Evolutionary conservation across 2,888 invertebrate genomes (phyloP).

Genomic region (Tenthredo notha): DNA sequence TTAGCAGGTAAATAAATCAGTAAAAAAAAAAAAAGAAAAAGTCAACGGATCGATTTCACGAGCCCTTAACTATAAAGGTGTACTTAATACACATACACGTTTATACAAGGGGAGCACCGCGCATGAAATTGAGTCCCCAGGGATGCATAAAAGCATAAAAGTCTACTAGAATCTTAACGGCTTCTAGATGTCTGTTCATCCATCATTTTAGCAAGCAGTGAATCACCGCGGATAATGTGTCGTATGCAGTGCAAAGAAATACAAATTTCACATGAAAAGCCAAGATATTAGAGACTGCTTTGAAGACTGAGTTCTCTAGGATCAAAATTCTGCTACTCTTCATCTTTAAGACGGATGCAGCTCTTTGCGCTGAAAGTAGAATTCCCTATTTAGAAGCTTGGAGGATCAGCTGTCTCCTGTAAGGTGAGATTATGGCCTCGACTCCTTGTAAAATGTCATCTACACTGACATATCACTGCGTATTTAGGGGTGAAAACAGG

Average conservation of each 20-base stretch:
- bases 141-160: slow-evolving; percentile 20
- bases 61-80: slow-evolving; percentile 10
- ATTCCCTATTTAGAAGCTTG: background rate
- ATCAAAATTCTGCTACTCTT: background rate
- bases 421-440: background rate
- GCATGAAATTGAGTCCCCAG: slow-evolving; percentile 30
- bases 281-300: background rate
- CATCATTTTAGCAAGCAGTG: slow-evolving; percentile 32
- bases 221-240: background rate
- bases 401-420: background rate
- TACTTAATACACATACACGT: background rate
- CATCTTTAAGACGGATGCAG: background rate
- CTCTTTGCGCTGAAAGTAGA: background rate
- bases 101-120: background rate
- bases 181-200: slow-evolving; percentile 25
- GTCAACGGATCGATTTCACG: slow-evolving; percentile 9
- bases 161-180: slow-evolving; percentile 22
- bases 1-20: background rate
- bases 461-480: background rate
- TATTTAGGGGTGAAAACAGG: background rate
- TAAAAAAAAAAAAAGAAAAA: slow-evolving; percentile 16
- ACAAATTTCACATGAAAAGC: background rate
- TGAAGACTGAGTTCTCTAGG: background rate
- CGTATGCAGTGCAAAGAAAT: background rate
- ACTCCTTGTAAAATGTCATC: slow-evolving; percentile 1